Evolutionary conservation across 2,113 vertebrate species (phyloP).

Genomic region (Trematomus loennbergii): DNA sequence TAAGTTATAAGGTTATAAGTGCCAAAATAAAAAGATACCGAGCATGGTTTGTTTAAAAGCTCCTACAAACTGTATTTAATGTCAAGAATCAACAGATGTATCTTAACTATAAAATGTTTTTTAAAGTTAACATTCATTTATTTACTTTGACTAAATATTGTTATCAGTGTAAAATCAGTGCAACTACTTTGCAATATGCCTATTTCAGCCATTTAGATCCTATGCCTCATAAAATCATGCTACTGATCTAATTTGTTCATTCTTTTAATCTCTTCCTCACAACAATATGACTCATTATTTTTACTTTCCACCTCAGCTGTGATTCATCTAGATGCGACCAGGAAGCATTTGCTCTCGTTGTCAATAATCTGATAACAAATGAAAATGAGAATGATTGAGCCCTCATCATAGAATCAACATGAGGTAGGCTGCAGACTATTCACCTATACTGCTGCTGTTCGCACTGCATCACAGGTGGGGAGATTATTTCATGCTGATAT

Average conservation of each 20-base stretch:
- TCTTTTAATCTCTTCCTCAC: conserved; percentile 7
- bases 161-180: neutral
- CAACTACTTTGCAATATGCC: neutral
- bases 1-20: neutral
- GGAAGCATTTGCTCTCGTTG: conserved; percentile 33
- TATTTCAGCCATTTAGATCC: neutral
- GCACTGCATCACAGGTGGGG: conserved; percentile 36
- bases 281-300: conserved; percentile 45
- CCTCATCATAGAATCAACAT: conserved; percentile 20
- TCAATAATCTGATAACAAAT: conserved; percentile 60
- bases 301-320: conserved; percentile 31
- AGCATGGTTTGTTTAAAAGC: too few relatives aligned
- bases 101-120: neutral
- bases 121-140: neutral
- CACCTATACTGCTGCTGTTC: conserved; percentile 18
- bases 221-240: conserved; percentile 15
- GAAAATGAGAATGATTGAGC: conserved; percentile 41
- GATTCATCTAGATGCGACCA: conserved; percentile 19
- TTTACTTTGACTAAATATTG: neutral
- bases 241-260: neutral
- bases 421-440: conserved; percentile 10
- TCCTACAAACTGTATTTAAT: neutral
- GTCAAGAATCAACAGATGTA: neutral
- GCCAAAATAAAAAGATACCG: neutral
- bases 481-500: conserved; percentile 52